Conservation (phyloP, 2,113 vertebrate genomes). For the Podarcis cretensis region DNA sequence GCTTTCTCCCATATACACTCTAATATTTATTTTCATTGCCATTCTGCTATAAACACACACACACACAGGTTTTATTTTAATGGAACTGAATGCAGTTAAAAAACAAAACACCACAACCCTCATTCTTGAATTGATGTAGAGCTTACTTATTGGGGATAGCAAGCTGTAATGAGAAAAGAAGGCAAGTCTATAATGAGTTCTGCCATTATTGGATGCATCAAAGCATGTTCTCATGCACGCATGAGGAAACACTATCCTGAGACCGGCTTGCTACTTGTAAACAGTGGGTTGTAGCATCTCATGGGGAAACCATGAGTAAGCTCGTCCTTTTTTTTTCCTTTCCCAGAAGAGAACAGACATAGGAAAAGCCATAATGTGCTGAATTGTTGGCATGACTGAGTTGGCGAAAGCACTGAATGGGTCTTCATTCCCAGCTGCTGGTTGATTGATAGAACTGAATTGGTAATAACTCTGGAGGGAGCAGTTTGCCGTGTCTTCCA, state of each 20-base stretch:
- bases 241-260: not conserved
- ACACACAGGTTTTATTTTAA: not conserved
- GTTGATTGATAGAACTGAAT: conserved; percentile 76
- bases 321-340: conserved; percentile 24
- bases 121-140: conserved; percentile 15
- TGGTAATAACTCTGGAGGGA: conserved; percentile 70
- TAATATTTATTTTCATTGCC: conserved; percentile 1
- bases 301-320: conserved; percentile 20
- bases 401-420: conserved; percentile 37
- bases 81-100: not conserved
- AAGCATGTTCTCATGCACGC: not conserved
- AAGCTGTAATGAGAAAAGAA: not conserved
- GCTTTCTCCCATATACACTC: conserved; percentile 20
- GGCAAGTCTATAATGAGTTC: not conserved
- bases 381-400: conserved; percentile 41
- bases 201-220: conserved; percentile 6
- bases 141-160: not conserved
- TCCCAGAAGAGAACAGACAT: conserved; percentile 33
- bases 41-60: not conserved
- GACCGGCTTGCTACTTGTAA: not conserved
- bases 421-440: conserved; percentile 69
- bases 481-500: conserved; percentile 73
- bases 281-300: not conserved
- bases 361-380: conserved; percentile 19
- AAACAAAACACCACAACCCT: not conserved